Percentiles rank a stretch among this genome's conserved stretches.
phyloP scores from a whole-genome alignment of 2,797 vertebrate genomes.

The Helarctos malayanus region DNA sequence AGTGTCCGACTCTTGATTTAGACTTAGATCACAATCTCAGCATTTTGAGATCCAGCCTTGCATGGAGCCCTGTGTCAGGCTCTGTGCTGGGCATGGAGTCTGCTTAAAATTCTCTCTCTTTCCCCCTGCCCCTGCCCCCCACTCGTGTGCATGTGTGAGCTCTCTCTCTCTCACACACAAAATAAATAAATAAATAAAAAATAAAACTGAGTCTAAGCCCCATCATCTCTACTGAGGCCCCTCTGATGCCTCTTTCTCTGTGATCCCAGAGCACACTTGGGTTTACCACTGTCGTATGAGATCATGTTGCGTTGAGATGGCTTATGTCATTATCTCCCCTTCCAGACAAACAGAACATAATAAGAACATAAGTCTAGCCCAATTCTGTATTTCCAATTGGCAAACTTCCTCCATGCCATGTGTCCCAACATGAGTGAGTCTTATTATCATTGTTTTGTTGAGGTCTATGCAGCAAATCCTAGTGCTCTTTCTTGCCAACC shows the following conservation, averaged over 20 bases:
- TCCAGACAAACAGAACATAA: neutral
- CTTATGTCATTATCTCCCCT: neutral
- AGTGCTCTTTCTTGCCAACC: neutral
- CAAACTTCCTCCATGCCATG: neutral
- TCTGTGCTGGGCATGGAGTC: neutral
- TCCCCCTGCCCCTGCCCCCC: neutral
- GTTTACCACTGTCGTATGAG: neutral
- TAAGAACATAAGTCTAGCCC: neutral
- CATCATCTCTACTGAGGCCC: neutral
- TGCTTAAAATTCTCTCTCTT: neutral
- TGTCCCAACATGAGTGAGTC: neutral
- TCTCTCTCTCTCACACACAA: neutral
- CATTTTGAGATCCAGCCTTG: neutral
- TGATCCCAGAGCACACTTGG: neutral
- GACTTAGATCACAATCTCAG: neutral
- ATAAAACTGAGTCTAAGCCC: neutral
- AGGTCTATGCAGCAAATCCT: neutral
- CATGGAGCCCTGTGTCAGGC: neutral
- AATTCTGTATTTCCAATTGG: neutral
- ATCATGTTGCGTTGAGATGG: too few species aligned
- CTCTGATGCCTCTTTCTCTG: neutral
- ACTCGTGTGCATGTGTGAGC: neutral
- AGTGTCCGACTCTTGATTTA: neutral
- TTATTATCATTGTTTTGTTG: neutral
- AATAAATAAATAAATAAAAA: neutral